Conservation (phyloP, 2,113 vertebrate genomes). For the Ifrita kowaldi region DNA sequence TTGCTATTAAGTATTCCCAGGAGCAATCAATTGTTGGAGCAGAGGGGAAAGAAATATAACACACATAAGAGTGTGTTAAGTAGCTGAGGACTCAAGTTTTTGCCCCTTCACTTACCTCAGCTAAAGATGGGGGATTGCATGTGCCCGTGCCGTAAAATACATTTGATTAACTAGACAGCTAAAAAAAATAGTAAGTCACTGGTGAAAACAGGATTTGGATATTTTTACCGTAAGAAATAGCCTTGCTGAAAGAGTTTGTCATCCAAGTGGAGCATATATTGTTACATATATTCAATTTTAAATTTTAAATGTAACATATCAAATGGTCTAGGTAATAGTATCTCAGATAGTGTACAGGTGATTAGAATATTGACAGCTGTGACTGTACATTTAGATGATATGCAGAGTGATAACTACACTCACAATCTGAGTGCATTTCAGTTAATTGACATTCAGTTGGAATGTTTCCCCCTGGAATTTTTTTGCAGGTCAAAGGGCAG, state of each 20-base stretch:
- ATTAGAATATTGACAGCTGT: neutral
- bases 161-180: neutral
- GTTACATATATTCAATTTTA: neutral
- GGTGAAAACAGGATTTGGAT: neutral
- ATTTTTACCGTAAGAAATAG: neutral
- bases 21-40: neutral
- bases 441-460: conserved; percentile 1
- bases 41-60: neutral
- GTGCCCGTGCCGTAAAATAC: neutral
- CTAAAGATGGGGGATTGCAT: neutral
- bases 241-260: neutral
- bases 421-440: neutral
- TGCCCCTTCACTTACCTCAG: neutral
- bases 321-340: neutral
- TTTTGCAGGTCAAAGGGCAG: conserved; percentile 42
- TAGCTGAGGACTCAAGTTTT: neutral
- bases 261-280: neutral
- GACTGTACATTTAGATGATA: neutral
- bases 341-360: neutral
- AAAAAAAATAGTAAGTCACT: neutral
- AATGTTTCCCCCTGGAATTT: conserved; percentile 25
- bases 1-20: neutral
- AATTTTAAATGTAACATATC: neutral
- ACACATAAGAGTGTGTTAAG: neutral
- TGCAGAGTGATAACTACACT: neutral